Percentiles rank a stretch among this genome's conserved stretches.
Conservation (phyloP, 2,797 vertebrate species). For the Oreochromis grahami region DNA sequence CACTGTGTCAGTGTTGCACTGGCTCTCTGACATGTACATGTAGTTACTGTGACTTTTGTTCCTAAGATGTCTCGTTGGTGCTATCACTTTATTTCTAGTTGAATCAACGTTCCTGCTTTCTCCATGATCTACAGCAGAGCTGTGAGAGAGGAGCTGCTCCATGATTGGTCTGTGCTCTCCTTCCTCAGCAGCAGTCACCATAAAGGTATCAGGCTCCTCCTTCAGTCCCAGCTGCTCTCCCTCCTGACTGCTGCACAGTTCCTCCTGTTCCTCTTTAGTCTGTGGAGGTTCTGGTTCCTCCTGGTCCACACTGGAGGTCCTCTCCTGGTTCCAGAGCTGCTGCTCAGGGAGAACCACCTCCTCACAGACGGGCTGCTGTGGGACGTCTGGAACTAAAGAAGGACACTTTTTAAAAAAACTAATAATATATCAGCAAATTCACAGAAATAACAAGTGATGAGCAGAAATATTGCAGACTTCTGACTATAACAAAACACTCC, state of each 20-base stretch:
- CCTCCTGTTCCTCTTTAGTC: not conserved
- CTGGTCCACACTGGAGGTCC: not conserved
- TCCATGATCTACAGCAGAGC: not conserved
- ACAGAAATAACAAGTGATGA: no score
- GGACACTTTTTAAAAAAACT: no score
- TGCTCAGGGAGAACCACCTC: not conserved
- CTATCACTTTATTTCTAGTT: not conserved
- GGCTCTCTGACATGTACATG: not conserved
- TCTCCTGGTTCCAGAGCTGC: not conserved
- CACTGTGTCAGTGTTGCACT: not conserved
- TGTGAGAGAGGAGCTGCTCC: fast-evolving
- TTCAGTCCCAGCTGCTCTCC: not conserved
- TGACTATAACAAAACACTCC: no score
- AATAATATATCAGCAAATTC: no score
- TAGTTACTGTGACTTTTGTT: not conserved
- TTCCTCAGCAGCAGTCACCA: not conserved
- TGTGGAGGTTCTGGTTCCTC: not conserved
- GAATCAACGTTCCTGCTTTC: fast-evolving
- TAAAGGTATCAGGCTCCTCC: fast-evolving
- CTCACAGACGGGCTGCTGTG: not conserved
- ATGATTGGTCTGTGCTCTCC: fast-evolving
- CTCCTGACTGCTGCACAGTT: not conserved
- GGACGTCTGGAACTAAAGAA: no score
- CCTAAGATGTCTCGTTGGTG: not conserved
- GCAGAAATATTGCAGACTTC: no score